Evolutionary conservation across 2,797 vertebrate genomes (phyloP), one percentile per base, ranked within the genome.

Genomic region (Xiphophorus birchmanni): DNA sequence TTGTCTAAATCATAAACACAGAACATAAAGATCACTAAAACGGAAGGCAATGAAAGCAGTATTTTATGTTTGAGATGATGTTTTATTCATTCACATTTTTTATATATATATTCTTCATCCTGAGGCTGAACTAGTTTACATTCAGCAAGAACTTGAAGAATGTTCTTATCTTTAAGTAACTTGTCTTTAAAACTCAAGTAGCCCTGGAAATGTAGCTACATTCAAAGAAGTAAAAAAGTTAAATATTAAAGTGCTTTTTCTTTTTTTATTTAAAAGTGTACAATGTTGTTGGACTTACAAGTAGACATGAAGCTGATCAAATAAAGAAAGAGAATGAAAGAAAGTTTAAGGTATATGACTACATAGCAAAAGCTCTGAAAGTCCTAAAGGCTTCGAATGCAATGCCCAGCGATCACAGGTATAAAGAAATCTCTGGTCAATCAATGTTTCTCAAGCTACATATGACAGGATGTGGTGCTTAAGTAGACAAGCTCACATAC

Each of bases 81-180:
- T 89, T 85, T 90, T 84, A 90, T 89, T 89, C 85, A 91, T 92
- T 82, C 85, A 78, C 6, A 50, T 50, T n/a, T 74, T 84, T 91
- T 85, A 32, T 32, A 32, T 2, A 90, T 91, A 90, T 80, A 86
- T 93, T 94, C 83, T 76, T 79, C 65, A 90, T 89, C 93, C 90
- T 82, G 76, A 86, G 88, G 90, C 89, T 79, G 89, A 91, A 83
- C 50, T 80, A 83, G 76, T 91, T 90, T 76, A 88, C 82, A 82
- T 86, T 87, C 86, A 88, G 82, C 80, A 83, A 84, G 71, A 85
- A 77, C 73, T 79, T 47, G 77, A 82, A 86, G 60, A 84, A 88
- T 90, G 88, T 86, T n/a, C n/a, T n/a, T n/a, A n/a, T n/a, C n/a
- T n/a, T n/a, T n/a, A n/a, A n/a, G n/a, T n/a, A 78, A 77, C 85